These are phyloP conservation scores for Xerus rutilus DNA, from an alignment of 2,797 vertebrate species.

Conservation along the genomic window DNA sequence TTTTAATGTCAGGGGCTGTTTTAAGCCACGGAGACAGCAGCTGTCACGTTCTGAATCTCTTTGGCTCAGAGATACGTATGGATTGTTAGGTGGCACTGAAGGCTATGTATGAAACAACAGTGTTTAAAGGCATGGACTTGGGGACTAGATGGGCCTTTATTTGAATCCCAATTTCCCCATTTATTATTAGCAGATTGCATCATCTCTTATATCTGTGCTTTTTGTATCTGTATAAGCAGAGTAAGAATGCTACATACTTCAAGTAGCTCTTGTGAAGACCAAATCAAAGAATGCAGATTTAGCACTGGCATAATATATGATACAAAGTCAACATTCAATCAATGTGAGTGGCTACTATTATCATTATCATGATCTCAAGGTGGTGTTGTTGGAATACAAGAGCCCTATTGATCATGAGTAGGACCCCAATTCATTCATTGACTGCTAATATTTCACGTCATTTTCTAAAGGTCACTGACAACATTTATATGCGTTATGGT, in stretches of 20 bases:
- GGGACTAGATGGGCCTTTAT: not conserved
- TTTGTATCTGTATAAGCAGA: not conserved
- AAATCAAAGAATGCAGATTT: not conserved
- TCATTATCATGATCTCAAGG: not conserved
- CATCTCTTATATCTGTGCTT: not conserved
- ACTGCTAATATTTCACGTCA: conserved; percentile 11
- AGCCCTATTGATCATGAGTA: not conserved
- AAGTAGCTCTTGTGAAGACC: not conserved
- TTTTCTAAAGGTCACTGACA: conserved; percentile 49
- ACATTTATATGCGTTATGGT: conserved; percentile 51
- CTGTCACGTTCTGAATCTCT: not conserved
- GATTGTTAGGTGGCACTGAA: too few relatives aligned
- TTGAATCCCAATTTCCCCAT: not conserved
- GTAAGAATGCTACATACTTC: not conserved
- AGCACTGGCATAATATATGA: not conserved
- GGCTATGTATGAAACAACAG: not conserved
- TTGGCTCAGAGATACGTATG: not conserved
- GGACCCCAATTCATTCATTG: not conserved
- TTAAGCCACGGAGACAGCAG: not conserved
- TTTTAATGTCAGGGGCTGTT: not conserved
- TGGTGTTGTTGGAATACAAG: not conserved
- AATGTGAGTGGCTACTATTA: not conserved
- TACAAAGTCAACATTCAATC: not conserved
- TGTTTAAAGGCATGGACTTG: not conserved
- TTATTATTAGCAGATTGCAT: not conserved